A percentile compares a stretch with the other conserved stretches of the same genome.
These are phyloP conservation scores for Capreolus pygargus DNA, from an alignment of 2,113 vertebrate genomes.

Conservation along the genomic window DNA sequence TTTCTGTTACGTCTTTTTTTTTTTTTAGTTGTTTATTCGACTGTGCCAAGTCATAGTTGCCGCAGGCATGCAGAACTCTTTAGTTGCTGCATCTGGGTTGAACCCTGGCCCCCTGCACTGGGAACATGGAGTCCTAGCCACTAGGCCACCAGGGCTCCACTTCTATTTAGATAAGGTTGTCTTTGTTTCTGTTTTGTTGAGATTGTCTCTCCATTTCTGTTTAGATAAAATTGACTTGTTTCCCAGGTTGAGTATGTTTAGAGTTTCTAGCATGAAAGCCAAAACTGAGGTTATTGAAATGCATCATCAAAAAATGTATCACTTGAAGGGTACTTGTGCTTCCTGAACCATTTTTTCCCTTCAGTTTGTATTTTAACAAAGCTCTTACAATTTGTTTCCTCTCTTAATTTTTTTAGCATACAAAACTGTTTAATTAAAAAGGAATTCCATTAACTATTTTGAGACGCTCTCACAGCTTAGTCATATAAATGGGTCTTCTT, in stretches of 20 bases:
- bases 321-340: neutral
- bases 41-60: neutral
- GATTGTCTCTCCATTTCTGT: neutral
- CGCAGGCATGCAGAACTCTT: neutral
- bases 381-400: neutral
- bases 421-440: slow-evolving; percentile 42
- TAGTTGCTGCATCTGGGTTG: neutral
- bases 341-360: neutral
- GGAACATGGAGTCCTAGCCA: neutral
- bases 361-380: neutral
- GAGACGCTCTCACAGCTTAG: neutral
- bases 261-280: neutral
- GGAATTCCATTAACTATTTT: neutral
- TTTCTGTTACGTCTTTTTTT: neutral
- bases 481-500: neutral
- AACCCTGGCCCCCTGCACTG: neutral
- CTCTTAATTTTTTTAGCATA: slow-evolving; percentile 7
- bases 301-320: neutral
- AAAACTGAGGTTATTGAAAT: neutral
- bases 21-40: neutral
- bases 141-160: neutral
- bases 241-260: neutral
- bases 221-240: neutral
- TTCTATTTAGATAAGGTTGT: neutral
- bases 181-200: neutral